Evolutionary conservation across 2,888 invertebrate genomes (phyloP), one percentile per base, ranked within the genome.

Genomic region (Lampropteryx suffumata): DNA sequence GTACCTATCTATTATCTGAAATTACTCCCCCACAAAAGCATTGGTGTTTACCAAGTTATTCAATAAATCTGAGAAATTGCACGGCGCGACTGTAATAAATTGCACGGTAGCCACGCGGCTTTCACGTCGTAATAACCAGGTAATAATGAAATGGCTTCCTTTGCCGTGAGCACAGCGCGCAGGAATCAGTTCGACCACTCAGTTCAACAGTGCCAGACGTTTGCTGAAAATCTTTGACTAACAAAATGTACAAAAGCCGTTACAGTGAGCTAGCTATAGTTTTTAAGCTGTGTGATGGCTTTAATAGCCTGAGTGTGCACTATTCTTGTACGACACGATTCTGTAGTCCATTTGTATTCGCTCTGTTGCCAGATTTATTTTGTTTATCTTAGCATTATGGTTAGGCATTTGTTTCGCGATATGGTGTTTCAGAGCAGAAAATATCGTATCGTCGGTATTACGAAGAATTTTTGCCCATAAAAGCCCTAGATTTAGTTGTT

Each of bases 41-140:
- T 60, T 56, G 58, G 58, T 58, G 61, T 58, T 58, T 60, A 54
- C 58, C 55, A 60, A 58, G 57, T 62, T 60, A 58, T 62, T 62
- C 62, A 58, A 62, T 62, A 60, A 62, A 62, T 62, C 60, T 62
- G 53, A 62, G 60, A 62, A 62, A 62, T 60, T 55, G 57, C 60
- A 52, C 55, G 56, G 50, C 45, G 29, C 40, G 49, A 40, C 49
- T 42, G 58, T 60, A 60, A 62, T 62, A 60, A 57, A 60, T 60
- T 62, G 60, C 55, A 51, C 49, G 55, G 55, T 46, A 49, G 50
- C 60, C 59, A 52, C 59, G 42, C 46, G 40, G 53, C 48, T 56
- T 58, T 47, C 49, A 37, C 57, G 50, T 47, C 48, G 61, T 58
- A 61, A 61, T 61, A 58, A 61, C 58, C 55, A 56, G 50, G 54